phyloP scores from a whole-genome alignment of 2,888 invertebrate species.

The Aelia acuminata region DNA sequence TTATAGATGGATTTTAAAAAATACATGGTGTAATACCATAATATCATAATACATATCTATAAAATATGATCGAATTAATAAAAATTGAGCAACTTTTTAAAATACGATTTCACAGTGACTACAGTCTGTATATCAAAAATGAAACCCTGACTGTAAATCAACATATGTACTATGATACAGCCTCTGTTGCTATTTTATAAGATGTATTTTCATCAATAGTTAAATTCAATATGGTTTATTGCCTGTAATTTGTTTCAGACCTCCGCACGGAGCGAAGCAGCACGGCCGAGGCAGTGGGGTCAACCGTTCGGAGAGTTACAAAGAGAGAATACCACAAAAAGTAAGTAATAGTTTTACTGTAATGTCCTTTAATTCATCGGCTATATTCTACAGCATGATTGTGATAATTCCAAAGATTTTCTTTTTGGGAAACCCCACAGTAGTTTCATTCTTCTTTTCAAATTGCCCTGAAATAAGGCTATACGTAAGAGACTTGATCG shows the following conservation, averaged over 20 bases:
- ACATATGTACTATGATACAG: no score
- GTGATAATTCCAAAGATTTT: no score
- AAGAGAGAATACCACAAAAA: slow-evolving; percentile 75
- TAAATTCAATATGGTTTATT: not conserved
- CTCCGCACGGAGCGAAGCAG: slow-evolving; percentile 34
- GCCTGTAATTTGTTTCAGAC: not conserved
- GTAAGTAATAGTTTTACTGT: slow-evolving; percentile 67
- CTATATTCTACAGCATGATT: not conserved
- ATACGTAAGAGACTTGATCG: not conserved
- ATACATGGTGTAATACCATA: no score
- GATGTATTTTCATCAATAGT: no score
- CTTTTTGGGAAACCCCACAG: not conserved
- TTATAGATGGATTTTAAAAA: no score
- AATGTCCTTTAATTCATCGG: not conserved
- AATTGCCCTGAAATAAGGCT: not conserved
- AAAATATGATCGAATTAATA: no score
- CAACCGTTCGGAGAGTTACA: slow-evolving; percentile 81
- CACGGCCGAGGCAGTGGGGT: slow-evolving; percentile 65
- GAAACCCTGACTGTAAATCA: no score
- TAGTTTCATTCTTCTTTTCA: not conserved
- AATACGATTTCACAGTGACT: no score
- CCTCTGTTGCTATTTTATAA: no score
- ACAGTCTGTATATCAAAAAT: no score
- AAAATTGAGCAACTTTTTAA: no score
- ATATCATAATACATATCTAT: no score